These are phyloP conservation scores for Entomyzon cyanotis DNA, from an alignment of 2,113 vertebrate species.

Conservation along the genomic window DNA sequence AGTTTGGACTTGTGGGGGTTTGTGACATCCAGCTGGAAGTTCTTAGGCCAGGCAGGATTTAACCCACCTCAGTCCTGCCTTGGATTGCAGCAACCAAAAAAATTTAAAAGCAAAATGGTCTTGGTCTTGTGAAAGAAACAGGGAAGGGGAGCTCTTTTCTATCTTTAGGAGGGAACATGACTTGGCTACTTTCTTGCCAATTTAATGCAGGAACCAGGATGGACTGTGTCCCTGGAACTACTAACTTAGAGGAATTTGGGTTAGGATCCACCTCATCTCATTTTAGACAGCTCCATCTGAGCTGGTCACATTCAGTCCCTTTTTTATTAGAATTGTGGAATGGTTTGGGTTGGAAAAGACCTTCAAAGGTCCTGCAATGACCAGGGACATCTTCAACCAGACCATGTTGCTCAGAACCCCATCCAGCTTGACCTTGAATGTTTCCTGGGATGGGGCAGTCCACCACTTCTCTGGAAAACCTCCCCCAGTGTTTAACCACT, in stretches of 20 bases:
- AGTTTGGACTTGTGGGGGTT: background rate
- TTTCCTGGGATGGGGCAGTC: background rate
- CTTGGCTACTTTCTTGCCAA: background rate
- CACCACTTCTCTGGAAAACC: background rate
- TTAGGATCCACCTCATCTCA: background rate
- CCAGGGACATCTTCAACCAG: background rate
- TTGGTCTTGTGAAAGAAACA: background rate
- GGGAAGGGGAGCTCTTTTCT: accelerated
- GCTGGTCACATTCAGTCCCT: background rate
- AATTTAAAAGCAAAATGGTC: background rate
- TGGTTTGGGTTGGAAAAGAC: background rate
- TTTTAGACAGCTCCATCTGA: background rate
- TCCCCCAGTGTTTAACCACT: background rate
- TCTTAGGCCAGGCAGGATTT: background rate
- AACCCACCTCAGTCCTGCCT: background rate
- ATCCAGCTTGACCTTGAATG: background rate
- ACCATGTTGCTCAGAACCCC: background rate
- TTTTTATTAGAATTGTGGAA: background rate
- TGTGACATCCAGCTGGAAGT: background rate
- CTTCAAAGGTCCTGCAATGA: background rate
- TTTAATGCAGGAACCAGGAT: background rate
- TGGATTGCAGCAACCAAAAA: background rate
- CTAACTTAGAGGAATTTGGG: background rate
- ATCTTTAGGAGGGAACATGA: background rate
- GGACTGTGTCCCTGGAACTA: background rate